Evolutionary conservation across 2,888 invertebrate genomes (phyloP).

Genomic region (Ornithoptera alexandrae): DNA sequence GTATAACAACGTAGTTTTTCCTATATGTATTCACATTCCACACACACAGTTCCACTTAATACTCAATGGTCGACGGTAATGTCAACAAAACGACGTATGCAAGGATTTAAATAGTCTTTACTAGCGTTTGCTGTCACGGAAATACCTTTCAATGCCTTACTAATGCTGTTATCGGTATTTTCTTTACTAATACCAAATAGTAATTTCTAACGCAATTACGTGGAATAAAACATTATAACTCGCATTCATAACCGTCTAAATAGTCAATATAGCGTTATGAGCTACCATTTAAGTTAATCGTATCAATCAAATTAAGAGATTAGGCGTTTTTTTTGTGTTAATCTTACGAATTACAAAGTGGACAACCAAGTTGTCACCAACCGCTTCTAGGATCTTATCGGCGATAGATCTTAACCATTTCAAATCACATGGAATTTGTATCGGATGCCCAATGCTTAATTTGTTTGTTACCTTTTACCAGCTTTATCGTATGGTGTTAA

Average conservation of each 20-base stretch:
- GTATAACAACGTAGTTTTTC: too few relatives aligned
- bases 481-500: conserved; percentile 41
- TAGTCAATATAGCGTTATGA: conserved; percentile 12
- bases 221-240: background rate
- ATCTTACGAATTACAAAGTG: conserved; percentile 65
- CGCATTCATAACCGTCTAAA: background rate
- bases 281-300: conserved; percentile 26
- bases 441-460: conserved; percentile 55
- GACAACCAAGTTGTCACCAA: conserved; percentile 74
- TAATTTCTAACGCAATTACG: too few relatives aligned
- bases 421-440: conserved; percentile 70
- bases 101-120: conserved; percentile 29
- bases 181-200: conserved; percentile 40
- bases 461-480: conserved; percentile 40
- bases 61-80: too few relatives aligned
- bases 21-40: background rate
- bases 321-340: conserved; percentile 47
- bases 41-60: background rate
- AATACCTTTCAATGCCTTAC: conserved; percentile 60
- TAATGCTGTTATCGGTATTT: conserved; percentile 60
- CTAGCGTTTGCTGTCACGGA: conserved; percentile 43
- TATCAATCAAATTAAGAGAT: conserved; percentile 37
- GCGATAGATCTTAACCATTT: conserved; percentile 75
- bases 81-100: background rate
- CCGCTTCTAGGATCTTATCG: conserved; percentile 68